phyloP scores from a whole-genome alignment of 2,113 vertebrate species.

The Puffinus mauretanicus region DNA sequence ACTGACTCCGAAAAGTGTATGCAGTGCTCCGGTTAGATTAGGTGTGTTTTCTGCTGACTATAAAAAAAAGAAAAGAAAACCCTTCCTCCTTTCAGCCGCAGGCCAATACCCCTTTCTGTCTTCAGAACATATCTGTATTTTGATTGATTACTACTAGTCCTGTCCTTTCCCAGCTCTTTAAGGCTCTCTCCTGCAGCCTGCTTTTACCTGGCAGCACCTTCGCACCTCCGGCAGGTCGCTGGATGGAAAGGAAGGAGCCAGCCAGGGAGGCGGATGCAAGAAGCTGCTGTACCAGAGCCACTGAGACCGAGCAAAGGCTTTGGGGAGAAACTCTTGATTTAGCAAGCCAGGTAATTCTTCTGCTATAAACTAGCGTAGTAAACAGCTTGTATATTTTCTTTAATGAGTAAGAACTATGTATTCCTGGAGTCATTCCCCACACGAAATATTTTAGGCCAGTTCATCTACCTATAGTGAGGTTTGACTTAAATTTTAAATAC shows the following conservation, averaged over 20 bases:
- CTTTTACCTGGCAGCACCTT: fast-evolving
- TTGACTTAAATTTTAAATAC: not conserved
- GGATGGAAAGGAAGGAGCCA: not conserved
- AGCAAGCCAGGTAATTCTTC: not conserved
- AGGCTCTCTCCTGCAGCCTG: not conserved
- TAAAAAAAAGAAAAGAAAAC: not conserved
- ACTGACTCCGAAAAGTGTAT: not conserved
- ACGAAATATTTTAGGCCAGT: not conserved
- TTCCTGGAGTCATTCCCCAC: not conserved
- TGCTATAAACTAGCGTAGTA: not conserved
- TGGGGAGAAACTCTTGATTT: not conserved
- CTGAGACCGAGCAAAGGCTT: not conserved
- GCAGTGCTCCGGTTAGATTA: fast-evolving
- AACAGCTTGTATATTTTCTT: not conserved
- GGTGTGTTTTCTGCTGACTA: not conserved
- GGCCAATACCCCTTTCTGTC: not conserved
- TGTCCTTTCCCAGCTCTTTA: not conserved
- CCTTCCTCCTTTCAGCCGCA: not conserved
- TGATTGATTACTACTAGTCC: not conserved
- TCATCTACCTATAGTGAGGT: not conserved
- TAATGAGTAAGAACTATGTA: not conserved
- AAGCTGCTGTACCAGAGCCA: not conserved
- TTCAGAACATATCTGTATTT: not conserved
- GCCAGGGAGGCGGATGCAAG: not conserved
- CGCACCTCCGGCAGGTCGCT: fast-evolving